These are phyloP conservation scores for Callocephalon fimbriatum DNA, from an alignment of 2,113 vertebrate species.

Conservation along the genomic window DNA sequence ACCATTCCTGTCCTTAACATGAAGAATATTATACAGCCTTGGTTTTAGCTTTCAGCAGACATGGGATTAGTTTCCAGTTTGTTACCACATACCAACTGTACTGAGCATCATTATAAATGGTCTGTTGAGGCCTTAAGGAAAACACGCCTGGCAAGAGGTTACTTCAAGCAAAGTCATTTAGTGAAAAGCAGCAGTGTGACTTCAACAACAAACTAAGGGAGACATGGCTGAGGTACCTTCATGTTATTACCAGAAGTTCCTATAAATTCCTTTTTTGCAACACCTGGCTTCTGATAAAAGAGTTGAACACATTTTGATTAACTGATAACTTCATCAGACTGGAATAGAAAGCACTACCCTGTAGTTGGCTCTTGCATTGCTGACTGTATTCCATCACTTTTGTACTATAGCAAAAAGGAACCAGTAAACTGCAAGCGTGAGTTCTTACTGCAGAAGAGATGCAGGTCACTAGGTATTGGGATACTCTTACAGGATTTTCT, in stretches of 20 bases:
- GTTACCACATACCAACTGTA: conserved; percentile 10
- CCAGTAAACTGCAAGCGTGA: not conserved
- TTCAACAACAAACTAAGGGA: not conserved
- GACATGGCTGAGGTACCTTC: not conserved
- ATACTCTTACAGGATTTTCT: not conserved
- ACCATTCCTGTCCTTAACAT: not conserved
- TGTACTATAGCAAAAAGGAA: not conserved
- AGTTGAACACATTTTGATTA: not conserved
- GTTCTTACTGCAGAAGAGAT: not conserved
- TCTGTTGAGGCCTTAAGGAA: not conserved
- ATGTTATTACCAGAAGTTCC: not conserved
- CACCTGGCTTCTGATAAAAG: not conserved
- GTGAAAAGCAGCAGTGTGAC: not conserved
- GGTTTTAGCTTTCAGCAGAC: conserved; percentile 45
- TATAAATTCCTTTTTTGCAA: not conserved
- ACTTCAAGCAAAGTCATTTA: not conserved
- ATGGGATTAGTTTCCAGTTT: not conserved
- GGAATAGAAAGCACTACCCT: not conserved
- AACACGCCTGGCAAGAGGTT: not conserved
- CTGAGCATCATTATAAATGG: conserved; percentile 38
- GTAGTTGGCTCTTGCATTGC: not conserved
- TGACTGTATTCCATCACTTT: not conserved
- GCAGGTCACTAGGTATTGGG: not conserved
- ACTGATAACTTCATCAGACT: not conserved
- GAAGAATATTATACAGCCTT: conserved; percentile 48